A percentile compares a stretch with the other conserved stretches of the same genome.
phyloP scores from a whole-genome alignment of 1,140 invertebrate genomes.

The Zaprionus inermis region DNA sequence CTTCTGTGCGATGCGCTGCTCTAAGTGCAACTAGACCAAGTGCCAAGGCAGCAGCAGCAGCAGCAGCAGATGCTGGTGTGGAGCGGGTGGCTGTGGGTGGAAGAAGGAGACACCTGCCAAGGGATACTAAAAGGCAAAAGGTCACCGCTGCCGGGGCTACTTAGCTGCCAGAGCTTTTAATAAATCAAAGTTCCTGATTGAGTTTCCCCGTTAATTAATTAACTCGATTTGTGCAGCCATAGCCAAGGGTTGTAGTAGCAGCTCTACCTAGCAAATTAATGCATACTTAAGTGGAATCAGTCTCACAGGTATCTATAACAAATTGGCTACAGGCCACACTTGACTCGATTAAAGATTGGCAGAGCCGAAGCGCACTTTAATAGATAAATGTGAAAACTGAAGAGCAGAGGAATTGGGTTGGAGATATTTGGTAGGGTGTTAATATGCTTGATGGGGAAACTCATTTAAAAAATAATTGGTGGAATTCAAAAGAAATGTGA shows the following conservation, averaged over 20 bases:
- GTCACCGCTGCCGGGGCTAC: not conserved
- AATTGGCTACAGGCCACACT: constrained; percentile 1
- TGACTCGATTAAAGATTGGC: not conserved
- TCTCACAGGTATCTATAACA: constrained; percentile 7
- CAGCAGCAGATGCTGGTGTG: not conserved
- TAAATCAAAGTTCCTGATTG: constrained; percentile 35
- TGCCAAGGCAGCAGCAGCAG: not conserved
- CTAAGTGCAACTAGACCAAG: not conserved
- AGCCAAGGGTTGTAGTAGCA: not conserved
- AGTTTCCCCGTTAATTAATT: constrained; percentile 17
- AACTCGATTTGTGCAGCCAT: constrained; percentile 28
- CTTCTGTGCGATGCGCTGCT: not conserved
- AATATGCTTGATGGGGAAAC: too few species aligned
- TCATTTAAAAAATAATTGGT: too few species aligned
- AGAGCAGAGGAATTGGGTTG: not conserved
- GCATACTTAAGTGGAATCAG: constrained; percentile 1
- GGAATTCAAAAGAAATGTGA: too few species aligned
- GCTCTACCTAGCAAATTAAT: not conserved
- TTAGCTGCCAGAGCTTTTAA: constrained; percentile 17
- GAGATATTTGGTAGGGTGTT: too few species aligned
- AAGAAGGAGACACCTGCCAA: not conserved
- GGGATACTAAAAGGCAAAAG: not conserved
- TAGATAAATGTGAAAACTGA: not conserved
- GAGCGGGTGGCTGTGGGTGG: not conserved
- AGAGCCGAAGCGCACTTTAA: not conserved